Evolutionary conservation across 2,888 invertebrate genomes (phyloP).

Genomic region (Archips xylosteana): DNA sequence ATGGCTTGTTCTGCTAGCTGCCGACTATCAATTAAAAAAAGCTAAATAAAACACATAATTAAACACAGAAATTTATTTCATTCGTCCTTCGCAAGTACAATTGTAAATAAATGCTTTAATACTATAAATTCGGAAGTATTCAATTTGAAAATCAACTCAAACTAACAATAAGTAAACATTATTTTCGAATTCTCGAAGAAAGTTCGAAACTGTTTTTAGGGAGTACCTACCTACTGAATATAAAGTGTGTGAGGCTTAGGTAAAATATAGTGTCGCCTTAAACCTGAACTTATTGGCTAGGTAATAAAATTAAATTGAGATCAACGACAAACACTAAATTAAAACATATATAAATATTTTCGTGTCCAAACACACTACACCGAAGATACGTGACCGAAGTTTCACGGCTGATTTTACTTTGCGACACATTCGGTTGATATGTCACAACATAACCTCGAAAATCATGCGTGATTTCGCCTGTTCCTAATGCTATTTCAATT

Average conservation of each 20-base stretch:
- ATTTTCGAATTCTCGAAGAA: no score
- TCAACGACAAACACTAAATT: slow-evolving; percentile 42
- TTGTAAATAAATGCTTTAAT: slow-evolving; percentile 4
- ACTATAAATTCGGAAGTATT: background rate
- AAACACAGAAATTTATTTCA: slow-evolving; percentile 34
- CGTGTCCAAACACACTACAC: no score
- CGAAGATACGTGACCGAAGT: no score
- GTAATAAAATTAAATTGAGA: slow-evolving; percentile 45
- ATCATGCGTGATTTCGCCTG: no score
- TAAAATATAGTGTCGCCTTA: background rate
- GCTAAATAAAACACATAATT: slow-evolving; percentile 31
- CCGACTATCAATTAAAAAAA: no score
- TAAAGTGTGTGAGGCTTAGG: background rate
- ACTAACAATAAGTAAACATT: background rate
- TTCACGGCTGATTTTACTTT: no score
- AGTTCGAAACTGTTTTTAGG: no score
- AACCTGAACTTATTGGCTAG: slow-evolving; percentile 20
- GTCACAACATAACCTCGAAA: no score
- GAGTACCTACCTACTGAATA: no score
- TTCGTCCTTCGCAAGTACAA: slow-evolving; percentile 10
- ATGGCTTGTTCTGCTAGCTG: no score
- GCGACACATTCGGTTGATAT: no score
- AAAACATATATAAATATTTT: background rate
- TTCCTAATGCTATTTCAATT: no score
- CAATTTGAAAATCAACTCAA: background rate